A percentile compares a stretch with the other conserved stretches of the same genome.
These are phyloP conservation scores for Rachycentron canadum DNA, from an alignment of 2,797 vertebrate species.

Conservation along the genomic window DNA sequence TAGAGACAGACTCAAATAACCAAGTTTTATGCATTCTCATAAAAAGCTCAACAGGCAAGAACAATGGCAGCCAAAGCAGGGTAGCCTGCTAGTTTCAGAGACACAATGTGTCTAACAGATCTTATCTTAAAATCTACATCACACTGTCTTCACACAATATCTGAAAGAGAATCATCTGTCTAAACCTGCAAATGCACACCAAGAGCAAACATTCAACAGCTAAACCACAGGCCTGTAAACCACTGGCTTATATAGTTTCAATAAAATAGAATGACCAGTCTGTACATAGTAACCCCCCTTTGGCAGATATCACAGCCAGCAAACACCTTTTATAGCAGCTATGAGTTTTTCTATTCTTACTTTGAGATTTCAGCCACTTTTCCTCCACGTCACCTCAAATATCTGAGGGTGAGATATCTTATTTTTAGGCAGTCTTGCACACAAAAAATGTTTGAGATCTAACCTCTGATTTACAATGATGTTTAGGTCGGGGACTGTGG, in stretches of 20 bases:
- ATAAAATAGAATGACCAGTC: not conserved
- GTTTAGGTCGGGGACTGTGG: not conserved
- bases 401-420: no score
- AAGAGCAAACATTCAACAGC: constrained; percentile 7
- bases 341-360: not conserved
- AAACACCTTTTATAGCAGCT: not conserved
- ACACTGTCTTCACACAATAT: not conserved
- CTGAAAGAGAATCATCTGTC: constrained; percentile 2
- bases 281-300: not conserved
- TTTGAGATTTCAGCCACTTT: not conserved
- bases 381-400: not conserved
- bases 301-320: not conserved
- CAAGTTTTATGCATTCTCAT: not conserved
- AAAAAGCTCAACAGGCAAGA: not conserved
- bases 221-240: not conserved
- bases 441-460: no score
- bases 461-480: no score
- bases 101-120: not conserved
- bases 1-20: constrained; percentile 1
- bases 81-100: not conserved
- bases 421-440: not conserved
- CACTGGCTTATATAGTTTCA: not conserved
- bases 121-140: constrained; percentile 25
- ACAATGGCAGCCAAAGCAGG: not conserved
- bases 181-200: constrained; percentile 1